Conservation (phyloP, 2,888 invertebrate genomes). For the Drosophila leonis region DNA sequence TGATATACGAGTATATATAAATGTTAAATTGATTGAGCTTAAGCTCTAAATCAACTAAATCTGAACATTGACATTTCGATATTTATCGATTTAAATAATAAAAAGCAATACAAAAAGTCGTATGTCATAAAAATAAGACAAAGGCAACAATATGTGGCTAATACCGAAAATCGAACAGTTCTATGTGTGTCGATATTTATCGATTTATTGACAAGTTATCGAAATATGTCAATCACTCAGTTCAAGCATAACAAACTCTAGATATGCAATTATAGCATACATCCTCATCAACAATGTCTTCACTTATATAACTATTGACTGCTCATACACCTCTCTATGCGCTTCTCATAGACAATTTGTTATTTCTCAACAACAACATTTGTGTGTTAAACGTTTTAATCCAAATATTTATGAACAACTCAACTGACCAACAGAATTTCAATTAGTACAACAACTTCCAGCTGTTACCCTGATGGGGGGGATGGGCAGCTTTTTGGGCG, state of each 20-base stretch:
- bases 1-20: no score
- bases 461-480: neutral
- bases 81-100: no score
- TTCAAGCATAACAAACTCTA: fast-evolving
- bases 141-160: no score
- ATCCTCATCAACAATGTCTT: neutral
- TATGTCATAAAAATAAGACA: no score
- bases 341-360: slow-evolving; percentile 3
- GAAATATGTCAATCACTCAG: neutral
- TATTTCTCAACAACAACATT: neutral
- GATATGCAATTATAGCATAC: neutral
- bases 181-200: no score
- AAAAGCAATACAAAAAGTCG: no score
- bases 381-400: slow-evolving; percentile 8
- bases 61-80: no score
- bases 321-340: neutral
- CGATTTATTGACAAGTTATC: neutral
- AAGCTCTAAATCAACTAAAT: no score
- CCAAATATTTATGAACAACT: slow-evolving; percentile 9
- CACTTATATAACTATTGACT: neutral
- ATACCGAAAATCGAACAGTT: no score
- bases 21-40: no score
- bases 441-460: slow-evolving; percentile 11
- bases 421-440: slow-evolving; percentile 7
- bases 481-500: neutral